Evolutionary conservation across 2,797 vertebrate species (phyloP), one percentile per base, ranked within the genome.

Genomic region (Sebastiscus albofasciatus): DNA sequence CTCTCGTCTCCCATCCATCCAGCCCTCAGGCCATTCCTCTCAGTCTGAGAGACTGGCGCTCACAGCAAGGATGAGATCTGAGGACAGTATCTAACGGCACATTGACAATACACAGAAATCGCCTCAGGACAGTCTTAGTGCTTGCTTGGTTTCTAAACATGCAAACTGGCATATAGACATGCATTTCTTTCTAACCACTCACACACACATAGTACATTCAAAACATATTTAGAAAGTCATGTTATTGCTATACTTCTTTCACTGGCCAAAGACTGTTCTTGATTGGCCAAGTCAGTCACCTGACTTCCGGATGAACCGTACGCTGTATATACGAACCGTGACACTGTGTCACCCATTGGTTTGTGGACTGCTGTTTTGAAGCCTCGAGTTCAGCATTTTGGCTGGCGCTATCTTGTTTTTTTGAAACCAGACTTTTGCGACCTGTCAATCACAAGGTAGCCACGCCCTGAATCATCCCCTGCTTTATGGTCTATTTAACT

Each of bases 1-100:
- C 78, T 83, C 88, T 85, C 29, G 18, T 85, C 76, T 83, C 61
- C 72, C 77, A 73, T 89, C 72, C 75, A 82, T 90, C 79, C 78
- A 79, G 54, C 86, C 92, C 87, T 76, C 34, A 0, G 77, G 89
- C 87, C 12, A 1, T 77, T 83, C 85, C 72, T 87, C 72, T 70
- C 24, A 6, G 65, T 62, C 54, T 83, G 76, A 85, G 68, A 72
- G 88, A 87, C 78, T 85, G 87, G 46, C 80, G 77, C 72, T 80
- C 77, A 26, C 76, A 72, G 67, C 78, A 42, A 42, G 64, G 59
- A 83, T 20, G 22, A 84, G 84, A 90, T 88, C 69, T 81, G 79
- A 83, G 65, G 64, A 90, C 86, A 72, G 74, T 67, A 82, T 83
- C 77, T 73, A 60, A 83, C 13, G 42, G 13, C 31, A 71, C 36